These are phyloP conservation scores for Cranoglanis bouderius DNA, from an alignment of 2,113 vertebrate genomes.

Conservation along the genomic window DNA sequence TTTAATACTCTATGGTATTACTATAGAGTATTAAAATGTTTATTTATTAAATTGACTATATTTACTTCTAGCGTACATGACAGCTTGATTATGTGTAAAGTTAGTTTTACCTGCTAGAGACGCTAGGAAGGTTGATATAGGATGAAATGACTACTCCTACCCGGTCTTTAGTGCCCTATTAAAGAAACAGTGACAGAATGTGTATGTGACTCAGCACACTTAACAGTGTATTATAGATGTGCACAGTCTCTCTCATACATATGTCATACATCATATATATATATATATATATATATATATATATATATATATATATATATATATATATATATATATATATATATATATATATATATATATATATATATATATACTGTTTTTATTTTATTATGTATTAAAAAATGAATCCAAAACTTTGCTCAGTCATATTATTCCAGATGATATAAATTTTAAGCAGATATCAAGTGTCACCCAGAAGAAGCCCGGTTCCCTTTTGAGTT, in stretches of 20 bases:
- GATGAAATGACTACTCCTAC: slow-evolving; percentile 88
- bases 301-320: too few relatives aligned
- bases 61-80: too few relatives aligned
- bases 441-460: background rate
- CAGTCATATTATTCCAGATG: background rate
- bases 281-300: too few relatives aligned
- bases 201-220: background rate
- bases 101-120: slow-evolving; percentile 83
- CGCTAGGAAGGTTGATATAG: slow-evolving; percentile 86
- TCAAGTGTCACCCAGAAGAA: background rate
- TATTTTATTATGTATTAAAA: background rate
- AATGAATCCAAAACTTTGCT: background rate
- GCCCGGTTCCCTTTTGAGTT: background rate
- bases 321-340: too few relatives aligned
- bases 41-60: too few relatives aligned
- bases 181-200: slow-evolving; percentile 20
- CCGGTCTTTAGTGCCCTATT: slow-evolving; percentile 84
- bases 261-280: background rate
- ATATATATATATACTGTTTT: too few relatives aligned
- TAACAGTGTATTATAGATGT: background rate
- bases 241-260: background rate
- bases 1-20: background rate
- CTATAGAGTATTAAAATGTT: too few relatives aligned
- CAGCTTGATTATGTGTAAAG: background rate
- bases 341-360: background rate